Evolutionary conservation across 2,113 vertebrate species (phyloP).

Genomic region (Pygoscelis antarcticus): DNA sequence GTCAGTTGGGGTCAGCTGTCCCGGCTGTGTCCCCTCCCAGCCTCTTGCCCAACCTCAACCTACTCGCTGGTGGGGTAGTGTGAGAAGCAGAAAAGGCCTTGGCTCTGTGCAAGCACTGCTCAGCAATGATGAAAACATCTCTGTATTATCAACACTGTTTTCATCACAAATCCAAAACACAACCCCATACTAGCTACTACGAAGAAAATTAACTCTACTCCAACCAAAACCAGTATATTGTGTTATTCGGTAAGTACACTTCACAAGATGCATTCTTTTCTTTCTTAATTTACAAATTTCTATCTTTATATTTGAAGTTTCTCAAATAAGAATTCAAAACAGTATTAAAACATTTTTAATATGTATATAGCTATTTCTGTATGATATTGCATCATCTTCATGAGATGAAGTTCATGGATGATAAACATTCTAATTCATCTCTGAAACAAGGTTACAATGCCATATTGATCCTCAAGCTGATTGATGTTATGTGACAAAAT

Average conservation of each 20-base stretch:
- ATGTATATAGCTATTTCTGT: background rate
- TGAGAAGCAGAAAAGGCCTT: background rate
- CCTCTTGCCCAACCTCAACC: background rate
- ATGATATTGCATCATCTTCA: background rate
- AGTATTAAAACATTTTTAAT: background rate
- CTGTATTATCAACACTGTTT: background rate
- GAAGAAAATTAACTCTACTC: background rate
- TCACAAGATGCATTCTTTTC: background rate
- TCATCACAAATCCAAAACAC: background rate
- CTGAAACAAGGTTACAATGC: background rate
- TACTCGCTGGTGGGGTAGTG: fast-evolving
- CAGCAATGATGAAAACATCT: background rate
- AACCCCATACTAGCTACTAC: background rate
- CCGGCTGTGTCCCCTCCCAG: background rate
- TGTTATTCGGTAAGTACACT: background rate
- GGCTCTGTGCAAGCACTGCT: background rate
- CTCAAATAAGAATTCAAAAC: background rate
- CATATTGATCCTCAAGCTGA: background rate
- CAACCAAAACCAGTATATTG: background rate
- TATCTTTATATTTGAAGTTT: background rate
- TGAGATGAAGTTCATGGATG: background rate
- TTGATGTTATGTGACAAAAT: background rate
- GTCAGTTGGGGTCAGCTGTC: background rate
- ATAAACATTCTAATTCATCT: background rate
- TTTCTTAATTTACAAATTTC: background rate